Conservation (phyloP, 2,113 vertebrate species). For the Bubalus kerabau region DNA sequence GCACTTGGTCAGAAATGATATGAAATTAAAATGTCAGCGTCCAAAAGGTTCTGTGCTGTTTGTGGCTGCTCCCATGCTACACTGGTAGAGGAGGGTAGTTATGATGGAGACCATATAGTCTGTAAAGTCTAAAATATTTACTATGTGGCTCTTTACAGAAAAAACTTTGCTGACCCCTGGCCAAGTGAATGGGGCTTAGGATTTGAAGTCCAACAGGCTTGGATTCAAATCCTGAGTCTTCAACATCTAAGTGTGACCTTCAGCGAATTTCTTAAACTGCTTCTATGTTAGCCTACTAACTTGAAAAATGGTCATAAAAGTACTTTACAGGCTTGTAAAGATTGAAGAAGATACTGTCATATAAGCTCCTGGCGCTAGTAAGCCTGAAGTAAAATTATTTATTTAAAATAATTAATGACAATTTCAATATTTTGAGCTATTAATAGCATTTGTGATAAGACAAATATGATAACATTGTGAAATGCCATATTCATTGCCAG, state of each 20-base stretch:
- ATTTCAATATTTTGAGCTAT: neutral
- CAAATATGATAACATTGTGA: neutral
- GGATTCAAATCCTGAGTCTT: neutral
- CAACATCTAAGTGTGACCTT: neutral
- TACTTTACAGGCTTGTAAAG: neutral
- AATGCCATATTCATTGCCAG: neutral
- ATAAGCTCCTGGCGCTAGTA: neutral
- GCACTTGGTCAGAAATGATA: neutral
- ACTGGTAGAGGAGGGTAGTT: neutral
- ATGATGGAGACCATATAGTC: no score
- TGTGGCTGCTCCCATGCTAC: neutral
- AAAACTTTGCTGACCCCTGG: neutral
- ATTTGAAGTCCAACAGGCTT: neutral
- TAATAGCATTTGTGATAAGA: slow-evolving; percentile 11
- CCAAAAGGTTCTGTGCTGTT: neutral
- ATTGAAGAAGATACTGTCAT: neutral
- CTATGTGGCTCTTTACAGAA: neutral
- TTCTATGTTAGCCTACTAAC: neutral
- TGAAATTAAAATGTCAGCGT: neutral
- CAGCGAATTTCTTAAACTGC: neutral
- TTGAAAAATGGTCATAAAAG: neutral
- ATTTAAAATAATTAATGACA: slow-evolving; percentile 4
- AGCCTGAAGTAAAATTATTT: neutral
- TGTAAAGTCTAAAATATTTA: neutral
- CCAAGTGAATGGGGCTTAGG: neutral